Conservation (phyloP, 1,140 invertebrate genomes). For the Piezodorus guildinii region DNA sequence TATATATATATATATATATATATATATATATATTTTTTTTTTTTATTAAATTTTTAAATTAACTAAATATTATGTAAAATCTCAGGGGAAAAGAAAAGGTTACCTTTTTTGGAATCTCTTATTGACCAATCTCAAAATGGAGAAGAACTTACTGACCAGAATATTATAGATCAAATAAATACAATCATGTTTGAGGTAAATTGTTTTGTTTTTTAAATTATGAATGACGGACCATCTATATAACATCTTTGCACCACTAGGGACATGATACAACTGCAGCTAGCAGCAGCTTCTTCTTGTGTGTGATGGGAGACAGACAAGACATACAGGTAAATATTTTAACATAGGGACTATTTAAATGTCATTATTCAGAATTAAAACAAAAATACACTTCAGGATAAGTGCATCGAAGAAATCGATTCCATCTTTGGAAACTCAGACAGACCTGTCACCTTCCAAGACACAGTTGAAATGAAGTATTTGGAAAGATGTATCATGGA, state of each 20-base stretch:
- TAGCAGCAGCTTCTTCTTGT: conserved; percentile 72
- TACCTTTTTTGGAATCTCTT: conserved; percentile 87
- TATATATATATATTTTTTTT: too few species aligned
- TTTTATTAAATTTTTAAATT: too few species aligned
- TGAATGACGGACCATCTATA: too few species aligned
- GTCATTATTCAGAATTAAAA: too few species aligned
- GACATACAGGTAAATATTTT: conserved; percentile 41
- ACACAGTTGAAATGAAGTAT: conserved; percentile 76
- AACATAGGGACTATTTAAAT: conserved; percentile 28
- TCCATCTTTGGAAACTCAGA: conserved; percentile 70
- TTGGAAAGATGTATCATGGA: conserved; percentile 68
- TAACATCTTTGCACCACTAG: conserved; percentile 32
- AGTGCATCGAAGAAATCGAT: conserved; percentile 68
- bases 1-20: too few species aligned
- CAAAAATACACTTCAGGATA: conserved; percentile 38
- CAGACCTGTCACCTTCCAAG: conserved; percentile 57
- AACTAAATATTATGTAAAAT: background rate
- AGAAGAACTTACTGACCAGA: conserved; percentile 63
- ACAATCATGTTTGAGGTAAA: conserved; percentile 88
- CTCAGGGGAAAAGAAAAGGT: conserved; percentile 61
- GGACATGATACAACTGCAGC: conserved; percentile 88
- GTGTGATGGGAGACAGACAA: conserved; percentile 65
- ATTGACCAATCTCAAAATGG: conserved; percentile 72
- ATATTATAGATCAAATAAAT: conserved; percentile 85
- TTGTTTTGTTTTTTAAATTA: too few species aligned